Percentiles rank a stretch among this genome's conserved stretches.
These are phyloP conservation scores for Procapra przewalskii DNA, from an alignment of 2,113 vertebrate genomes.

Conservation along the genomic window DNA sequence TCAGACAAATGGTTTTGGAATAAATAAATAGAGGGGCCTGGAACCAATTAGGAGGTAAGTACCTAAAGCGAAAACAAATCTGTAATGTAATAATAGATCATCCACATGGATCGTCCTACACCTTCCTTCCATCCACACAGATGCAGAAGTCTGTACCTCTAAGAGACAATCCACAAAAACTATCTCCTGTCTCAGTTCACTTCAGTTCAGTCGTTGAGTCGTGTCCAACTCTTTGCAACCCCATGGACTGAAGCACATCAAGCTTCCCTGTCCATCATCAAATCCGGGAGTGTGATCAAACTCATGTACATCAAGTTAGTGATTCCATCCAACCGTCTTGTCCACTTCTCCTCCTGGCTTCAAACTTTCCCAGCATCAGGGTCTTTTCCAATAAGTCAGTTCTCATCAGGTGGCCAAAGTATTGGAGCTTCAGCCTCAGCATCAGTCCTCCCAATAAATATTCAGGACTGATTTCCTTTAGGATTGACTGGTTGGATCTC, in stretches of 20 bases:
- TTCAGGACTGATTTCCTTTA: not conserved
- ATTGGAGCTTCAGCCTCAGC: not conserved
- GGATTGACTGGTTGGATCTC: not conserved
- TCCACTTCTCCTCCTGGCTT: not conserved
- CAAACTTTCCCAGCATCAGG: not conserved
- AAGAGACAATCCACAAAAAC: not conserved
- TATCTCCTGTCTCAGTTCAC: not conserved
- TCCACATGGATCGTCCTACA: not conserved
- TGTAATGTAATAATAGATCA: not conserved
- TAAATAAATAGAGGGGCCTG: not conserved
- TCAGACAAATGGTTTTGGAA: not conserved
- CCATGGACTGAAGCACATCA: not conserved
- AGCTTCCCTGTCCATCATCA: not conserved
- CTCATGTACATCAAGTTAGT: not conserved
- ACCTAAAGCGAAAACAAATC: not conserved
- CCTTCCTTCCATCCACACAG: not conserved
- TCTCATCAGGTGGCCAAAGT: not conserved
- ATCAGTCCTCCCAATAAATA: not conserved
- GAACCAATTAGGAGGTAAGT: not conserved
- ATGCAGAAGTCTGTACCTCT: not conserved
- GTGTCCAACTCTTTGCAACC: not conserved
- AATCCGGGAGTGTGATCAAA: not conserved
- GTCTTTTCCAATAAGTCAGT: not conserved
- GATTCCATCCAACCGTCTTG: not conserved
- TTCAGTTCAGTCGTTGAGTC: not conserved